Base-by-base conservation (phyloP, 2,888 invertebrate species). In the Acronicta leporina region DNA sequence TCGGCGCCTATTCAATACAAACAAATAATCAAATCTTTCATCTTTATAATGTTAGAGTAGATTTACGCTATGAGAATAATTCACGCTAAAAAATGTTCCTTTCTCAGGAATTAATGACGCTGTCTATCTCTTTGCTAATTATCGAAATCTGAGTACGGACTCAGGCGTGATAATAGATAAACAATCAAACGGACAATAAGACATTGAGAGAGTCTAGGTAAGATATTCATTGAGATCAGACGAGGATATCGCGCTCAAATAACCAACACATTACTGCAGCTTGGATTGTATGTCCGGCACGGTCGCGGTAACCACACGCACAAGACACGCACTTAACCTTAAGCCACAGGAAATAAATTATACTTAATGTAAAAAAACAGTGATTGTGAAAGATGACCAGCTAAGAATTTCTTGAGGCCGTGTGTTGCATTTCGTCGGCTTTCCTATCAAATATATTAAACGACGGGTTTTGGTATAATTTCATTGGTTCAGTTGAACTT, bases 171-270 rank as follows among this genome's bases (percentile, higher is more conserved):
- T n/a, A n/a, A n/a, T n/a, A n/a, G n/a, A n/a, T n/a, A 40, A 33
- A 43, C 35, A 52, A 35, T 66, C 51, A 43, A 25, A 63, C 56
- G 35, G 20, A 75, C 57, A 57, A 48, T 65, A 42, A 25, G n/a
- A 61, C 53, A 62, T 60, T 47, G 27, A 55, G 0, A 40, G 5
- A 45, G 44, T 56, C 54, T 58, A 62, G 62, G 54, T 59, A 50
- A 58, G 46, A 43, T 52, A 58, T 49, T 42, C 51, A 66, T 62
- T 63, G 62, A 58, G 77, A 62, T 68, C 59, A 63, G 63, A 66
- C 54, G 57, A 75, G 75, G 75, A 75, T 76, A 76, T 63, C 68
- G 30, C 16, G 50, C 60, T 66, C 47, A 48, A 50, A 47, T 68
- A 51, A 43, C 59, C 35, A 49, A 43, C 60, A n/a, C 57, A 60